Base-by-base conservation (phyloP, 92 coral and sea anemone species). In the Palythoa heliodiscus region DNA sequence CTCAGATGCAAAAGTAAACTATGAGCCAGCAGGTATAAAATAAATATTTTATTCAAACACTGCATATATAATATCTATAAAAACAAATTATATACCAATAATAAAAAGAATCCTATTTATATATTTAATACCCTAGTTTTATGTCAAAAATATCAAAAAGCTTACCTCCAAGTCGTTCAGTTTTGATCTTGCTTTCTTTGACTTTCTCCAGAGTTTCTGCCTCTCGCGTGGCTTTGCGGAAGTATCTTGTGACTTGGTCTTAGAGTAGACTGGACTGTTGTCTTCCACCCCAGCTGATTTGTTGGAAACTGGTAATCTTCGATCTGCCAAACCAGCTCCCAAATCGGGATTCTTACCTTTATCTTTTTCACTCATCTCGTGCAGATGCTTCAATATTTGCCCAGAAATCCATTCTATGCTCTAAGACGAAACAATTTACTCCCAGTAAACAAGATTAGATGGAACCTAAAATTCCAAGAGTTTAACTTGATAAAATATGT, bases 111-210 rank as follows among this genome's bases (percentile, higher is more conserved):
- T 29, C 35, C 35, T 29, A 29, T 29, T 29, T 29, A 29, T 29
- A 29, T 29, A 29, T 29, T 29, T 29, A 29, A 29, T 29, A 29
- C 35, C 1, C 35, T 29, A 29, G 35, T 29, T 29, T 29, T 29
- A 1, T 29, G 35, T 29, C 35, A 29, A 29, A 29, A 29, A 29
- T 72, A 9, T 15, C 13, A 3, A 9, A 40, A 52, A 0, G 57
- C 71, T 52, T 78, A 78, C 83, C 83, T 40, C 54, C n/a, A 60
- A 78, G 35, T 78, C 54, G 16, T 37, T 78, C 20, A 78, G 37
- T 39, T 58, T 60, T 47, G 25, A 13, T 39, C 71, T 57, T 15
- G 22, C 60, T 35, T 80, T 80, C 55, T 47, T 64, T 66, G 73
- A 47, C 17, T 14, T 80, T 48, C 74, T 80, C 35, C 43, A 47